Evolutionary conservation across 2,797 vertebrate species (phyloP), one percentile per base, ranked within the genome.

Genomic region (Parambassis ranga): DNA sequence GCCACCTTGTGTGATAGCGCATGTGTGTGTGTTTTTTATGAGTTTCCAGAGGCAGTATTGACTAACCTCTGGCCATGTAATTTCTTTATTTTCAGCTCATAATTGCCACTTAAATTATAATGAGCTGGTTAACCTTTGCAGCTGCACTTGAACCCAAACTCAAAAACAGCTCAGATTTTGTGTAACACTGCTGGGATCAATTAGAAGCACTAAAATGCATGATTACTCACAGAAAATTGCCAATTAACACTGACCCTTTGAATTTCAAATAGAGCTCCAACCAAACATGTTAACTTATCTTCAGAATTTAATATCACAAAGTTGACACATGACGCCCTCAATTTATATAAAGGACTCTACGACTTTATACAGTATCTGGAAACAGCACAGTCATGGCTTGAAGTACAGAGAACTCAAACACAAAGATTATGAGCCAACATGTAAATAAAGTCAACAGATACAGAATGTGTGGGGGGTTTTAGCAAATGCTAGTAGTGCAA

Each of bases 101-200:
- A 39, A 70, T 20, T 33, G 33, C 36, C 68, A 67, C 47, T 75
- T 61, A 55, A 50, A 56, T 27, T 30, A 72, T 65, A 75, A 79
- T 37, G 42, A 66, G 57, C 43, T 24, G 53, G 31, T 71, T 79
- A 69, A 75, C 64, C 72, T 69, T 42, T 60, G 43, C 28, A 33
- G 53, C 28, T 19, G 30, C 2, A n/a, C 36, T 60, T 46, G 60
- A 58, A n/a, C 57, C 68, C 2, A 14, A 52, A 57, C 27, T 42
- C 31, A 30, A 18, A 47, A 20, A 30, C 33, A 24, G 16, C 50
- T 41, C 41, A 7, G 10, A 24, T 60, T 31, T 11, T 22, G 4
- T 14, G 9, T 14, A 14, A 35, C 16, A 8, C 22, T 2, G 14
- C 46, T 36, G 8, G 4, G 27, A 51, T 77, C 42, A 38, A 46